phyloP scores from a whole-genome alignment of 2,797 vertebrate genomes.

The Furcifer pardalis region DNA sequence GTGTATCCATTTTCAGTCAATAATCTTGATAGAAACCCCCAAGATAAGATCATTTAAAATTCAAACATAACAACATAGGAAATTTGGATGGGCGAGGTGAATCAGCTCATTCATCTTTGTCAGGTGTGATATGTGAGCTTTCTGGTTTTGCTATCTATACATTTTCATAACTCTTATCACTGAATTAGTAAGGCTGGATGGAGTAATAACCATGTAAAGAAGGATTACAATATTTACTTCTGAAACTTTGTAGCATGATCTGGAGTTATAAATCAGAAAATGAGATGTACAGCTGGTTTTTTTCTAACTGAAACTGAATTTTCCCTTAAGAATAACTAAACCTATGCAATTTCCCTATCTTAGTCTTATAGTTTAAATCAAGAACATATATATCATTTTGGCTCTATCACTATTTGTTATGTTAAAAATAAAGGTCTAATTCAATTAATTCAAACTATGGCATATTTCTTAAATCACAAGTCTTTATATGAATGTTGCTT shows the following conservation, averaged over 20 bases:
- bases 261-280: neutral
- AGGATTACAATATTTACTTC: neutral
- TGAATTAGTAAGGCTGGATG: neutral
- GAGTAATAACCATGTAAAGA: neutral
- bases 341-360: neutral
- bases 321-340: neutral
- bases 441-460: neutral
- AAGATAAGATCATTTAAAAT: neutral
- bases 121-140: neutral
- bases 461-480: slow-evolving; percentile 6
- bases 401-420: neutral
- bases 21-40: neutral
- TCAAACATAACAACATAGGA: neutral
- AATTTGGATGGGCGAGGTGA: too few relatives aligned
- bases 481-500: neutral
- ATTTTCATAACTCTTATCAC: neutral
- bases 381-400: slow-evolving; percentile 5
- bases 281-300: neutral
- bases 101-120: neutral
- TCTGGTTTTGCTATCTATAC: neutral
- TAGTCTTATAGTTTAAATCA: neutral
- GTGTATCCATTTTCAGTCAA: neutral
- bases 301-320: neutral
- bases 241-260: neutral
- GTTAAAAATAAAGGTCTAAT: neutral